These are phyloP conservation scores for Caenorhabditis brenneri DNA, from an alignment of 1,140 invertebrate species.

Conservation along the genomic window DNA sequence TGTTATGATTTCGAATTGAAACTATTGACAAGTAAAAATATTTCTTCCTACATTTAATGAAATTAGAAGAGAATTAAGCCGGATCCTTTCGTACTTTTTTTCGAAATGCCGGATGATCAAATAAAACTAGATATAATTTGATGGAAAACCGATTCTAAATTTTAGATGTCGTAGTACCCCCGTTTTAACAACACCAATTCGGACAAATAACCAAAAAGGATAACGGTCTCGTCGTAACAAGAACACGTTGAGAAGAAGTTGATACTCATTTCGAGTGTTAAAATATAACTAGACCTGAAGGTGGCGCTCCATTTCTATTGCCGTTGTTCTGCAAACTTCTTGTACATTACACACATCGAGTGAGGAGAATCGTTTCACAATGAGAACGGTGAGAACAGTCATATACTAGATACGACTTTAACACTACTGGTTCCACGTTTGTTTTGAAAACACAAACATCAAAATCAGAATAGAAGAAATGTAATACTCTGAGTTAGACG, in stretches of 20 bases:
- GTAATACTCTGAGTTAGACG: neutral
- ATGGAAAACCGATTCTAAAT: too few relatives aligned
- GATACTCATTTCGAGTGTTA: neutral
- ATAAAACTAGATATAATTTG: too few relatives aligned
- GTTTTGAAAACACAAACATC: neutral
- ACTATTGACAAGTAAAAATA: neutral
- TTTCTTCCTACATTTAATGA: too few relatives aligned
- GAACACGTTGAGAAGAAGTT: neutral
- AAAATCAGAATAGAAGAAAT: too few relatives aligned
- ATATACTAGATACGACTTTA: neutral
- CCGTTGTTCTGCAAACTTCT: conserved; percentile 47
- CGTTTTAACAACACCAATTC: neutral
- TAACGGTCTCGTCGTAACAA: neutral
- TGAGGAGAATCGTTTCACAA: neutral
- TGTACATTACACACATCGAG: conserved; percentile 29
- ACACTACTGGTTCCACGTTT: neutral
- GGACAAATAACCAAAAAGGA: neutral
- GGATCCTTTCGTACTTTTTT: too few relatives aligned
- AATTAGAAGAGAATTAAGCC: too few relatives aligned
- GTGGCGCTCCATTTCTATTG: conserved; percentile 43
- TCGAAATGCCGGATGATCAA: too few relatives aligned
- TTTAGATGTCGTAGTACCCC: neutral
- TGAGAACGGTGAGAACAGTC: neutral
- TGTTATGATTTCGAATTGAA: neutral
- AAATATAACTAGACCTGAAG: conserved; percentile 49